A percentile compares a stretch with the other conserved stretches of the same genome.
phyloP scores from a whole-genome alignment of 2,888 invertebrate genomes.

The Lysandra bellargus region DNA sequence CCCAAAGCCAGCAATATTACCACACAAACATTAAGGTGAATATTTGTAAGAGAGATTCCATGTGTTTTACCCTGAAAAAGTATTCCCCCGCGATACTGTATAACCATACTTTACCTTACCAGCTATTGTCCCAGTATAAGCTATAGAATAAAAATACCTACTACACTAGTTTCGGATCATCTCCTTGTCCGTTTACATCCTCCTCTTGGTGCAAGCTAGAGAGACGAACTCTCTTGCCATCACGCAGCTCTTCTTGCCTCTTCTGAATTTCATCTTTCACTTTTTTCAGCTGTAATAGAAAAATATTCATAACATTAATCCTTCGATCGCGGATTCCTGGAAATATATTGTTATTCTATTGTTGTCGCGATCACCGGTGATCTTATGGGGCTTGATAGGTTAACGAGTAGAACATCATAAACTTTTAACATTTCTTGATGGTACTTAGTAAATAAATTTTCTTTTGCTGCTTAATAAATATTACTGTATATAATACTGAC shows the following conservation, averaged over 20 bases:
- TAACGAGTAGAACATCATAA: too few species aligned
- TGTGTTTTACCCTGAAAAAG: too few species aligned
- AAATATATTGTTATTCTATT: too few species aligned
- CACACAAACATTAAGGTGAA: too few species aligned
- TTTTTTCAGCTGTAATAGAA: conserved; percentile 79
- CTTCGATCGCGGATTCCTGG: too few species aligned
- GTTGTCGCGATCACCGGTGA: too few species aligned
- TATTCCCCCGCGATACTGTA: not conserved
- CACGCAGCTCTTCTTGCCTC: conserved; percentile 88
- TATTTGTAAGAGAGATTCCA: too few species aligned
- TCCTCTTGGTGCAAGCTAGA: conserved; percentile 73
- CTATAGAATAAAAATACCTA: conserved; percentile 47
- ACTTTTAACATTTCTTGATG: too few species aligned
- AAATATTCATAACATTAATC: not conserved
- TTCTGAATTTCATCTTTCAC: conserved; percentile 88
- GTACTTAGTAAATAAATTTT: not conserved
- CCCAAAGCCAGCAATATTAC: too few species aligned
- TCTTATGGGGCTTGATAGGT: too few species aligned
- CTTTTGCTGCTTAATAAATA: not conserved
- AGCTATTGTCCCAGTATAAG: not conserved
- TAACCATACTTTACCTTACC: not conserved
- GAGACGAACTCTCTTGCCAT: conserved; percentile 80
- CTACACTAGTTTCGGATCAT: conserved; percentile 66
- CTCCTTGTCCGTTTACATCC: conserved; percentile 55
- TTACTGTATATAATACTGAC: too few species aligned